A percentile compares a stretch with the other conserved stretches of the same genome.
Conservation (phyloP, 2,797 vertebrate genomes). For the Melanotaenia parkinsoni region DNA sequence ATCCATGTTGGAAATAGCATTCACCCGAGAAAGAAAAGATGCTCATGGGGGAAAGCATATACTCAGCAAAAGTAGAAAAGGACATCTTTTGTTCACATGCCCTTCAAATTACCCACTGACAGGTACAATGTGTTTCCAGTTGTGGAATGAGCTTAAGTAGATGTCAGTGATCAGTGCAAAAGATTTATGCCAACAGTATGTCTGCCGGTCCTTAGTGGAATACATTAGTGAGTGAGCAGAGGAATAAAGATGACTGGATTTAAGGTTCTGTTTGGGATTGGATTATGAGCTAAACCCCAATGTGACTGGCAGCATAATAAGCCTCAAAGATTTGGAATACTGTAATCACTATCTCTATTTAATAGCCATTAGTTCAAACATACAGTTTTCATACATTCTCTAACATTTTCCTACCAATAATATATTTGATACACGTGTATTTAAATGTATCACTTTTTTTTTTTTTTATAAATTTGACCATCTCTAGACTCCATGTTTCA, state of each 20-base stretch:
- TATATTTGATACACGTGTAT: slow-evolving; percentile 6
- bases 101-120: slow-evolving; percentile 52
- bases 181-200: slow-evolving; percentile 40
- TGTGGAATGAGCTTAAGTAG: slow-evolving; percentile 41
- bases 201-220: slow-evolving; percentile 32
- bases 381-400: slow-evolving; percentile 1
- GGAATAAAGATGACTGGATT: slow-evolving; percentile 70
- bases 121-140: slow-evolving; percentile 37
- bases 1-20: slow-evolving; percentile 30
- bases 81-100: slow-evolving; percentile 24
- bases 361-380: slow-evolving; percentile 15
- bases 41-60: slow-evolving; percentile 4
- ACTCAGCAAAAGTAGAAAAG: slow-evolving; percentile 19
- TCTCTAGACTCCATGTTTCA: slow-evolving; percentile 24
- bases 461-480: slow-evolving; percentile 1
- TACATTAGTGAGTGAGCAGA: slow-evolving; percentile 54
- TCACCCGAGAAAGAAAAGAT: background rate
- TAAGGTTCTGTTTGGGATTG: slow-evolving; percentile 56
- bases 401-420: background rate
- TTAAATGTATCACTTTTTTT: background rate
- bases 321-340: slow-evolving; percentile 41
- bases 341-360: slow-evolving; percentile 38
- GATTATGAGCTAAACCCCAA: slow-evolving; percentile 59
- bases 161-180: slow-evolving; percentile 40
- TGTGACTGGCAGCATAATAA: slow-evolving; percentile 55